Percentiles rank a stretch among this genome's conserved stretches.
phyloP scores from a whole-genome alignment of 2,888 invertebrate species.

The Drosophila helvetica region DNA sequence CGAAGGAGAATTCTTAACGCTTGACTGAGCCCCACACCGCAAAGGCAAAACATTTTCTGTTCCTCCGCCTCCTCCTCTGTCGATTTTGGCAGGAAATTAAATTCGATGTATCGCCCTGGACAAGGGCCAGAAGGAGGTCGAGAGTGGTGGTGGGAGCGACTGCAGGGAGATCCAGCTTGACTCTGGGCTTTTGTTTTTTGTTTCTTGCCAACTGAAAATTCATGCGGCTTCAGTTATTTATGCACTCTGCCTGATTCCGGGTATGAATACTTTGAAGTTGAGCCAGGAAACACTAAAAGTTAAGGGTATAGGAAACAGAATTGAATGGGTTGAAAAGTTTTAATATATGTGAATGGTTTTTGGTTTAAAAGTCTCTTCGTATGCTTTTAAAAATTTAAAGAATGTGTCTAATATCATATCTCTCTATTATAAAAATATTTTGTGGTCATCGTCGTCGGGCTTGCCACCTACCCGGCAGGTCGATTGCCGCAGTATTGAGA shows the following conservation, averaged over 20 bases:
- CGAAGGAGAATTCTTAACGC: conserved; percentile 66
- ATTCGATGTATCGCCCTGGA: conserved; percentile 73
- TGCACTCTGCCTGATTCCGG: background rate
- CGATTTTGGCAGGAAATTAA: conserved; percentile 82
- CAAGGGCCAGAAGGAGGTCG: conserved; percentile 24
- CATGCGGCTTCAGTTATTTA: conserved; percentile 68
- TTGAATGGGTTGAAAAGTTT: background rate
- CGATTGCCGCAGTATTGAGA: no score
- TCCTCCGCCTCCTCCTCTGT: conserved; percentile 36
- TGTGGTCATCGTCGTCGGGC: no score
- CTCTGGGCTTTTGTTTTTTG: conserved; percentile 65
- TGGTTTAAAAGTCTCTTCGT: background rate
- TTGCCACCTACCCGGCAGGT: no score
- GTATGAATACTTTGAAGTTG: background rate
- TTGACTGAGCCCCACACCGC: conserved; percentile 64
- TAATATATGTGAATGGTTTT: background rate
- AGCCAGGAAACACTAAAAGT: background rate
- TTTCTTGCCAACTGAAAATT: conserved; percentile 63
- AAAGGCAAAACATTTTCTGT: conserved; percentile 28
- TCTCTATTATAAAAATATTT: no score
- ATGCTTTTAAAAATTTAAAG: no score
- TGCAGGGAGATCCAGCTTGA: conserved; percentile 42
- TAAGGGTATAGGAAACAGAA: no score
- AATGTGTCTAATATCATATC: no score
- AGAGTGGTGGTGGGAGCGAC: conserved; percentile 8